phyloP scores from a whole-genome alignment of 1,140 invertebrate genomes.

The Araneus ventricosus region DNA sequence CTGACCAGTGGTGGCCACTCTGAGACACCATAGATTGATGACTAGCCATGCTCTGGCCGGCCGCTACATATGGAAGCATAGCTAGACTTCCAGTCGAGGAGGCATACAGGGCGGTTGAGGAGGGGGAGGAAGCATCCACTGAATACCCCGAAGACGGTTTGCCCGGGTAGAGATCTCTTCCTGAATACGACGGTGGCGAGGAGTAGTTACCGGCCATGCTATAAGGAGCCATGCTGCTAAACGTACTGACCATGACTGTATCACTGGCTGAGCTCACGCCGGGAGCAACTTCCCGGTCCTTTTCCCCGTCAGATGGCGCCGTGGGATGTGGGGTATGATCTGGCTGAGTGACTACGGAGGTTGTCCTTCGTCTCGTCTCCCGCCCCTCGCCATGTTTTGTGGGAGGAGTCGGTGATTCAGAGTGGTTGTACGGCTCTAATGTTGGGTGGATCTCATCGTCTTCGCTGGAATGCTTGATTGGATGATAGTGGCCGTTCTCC shows the following conservation, averaged over 20 bases:
- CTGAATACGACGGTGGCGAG: constrained; percentile 66
- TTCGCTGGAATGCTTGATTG: constrained; percentile 18
- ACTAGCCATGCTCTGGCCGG: constrained; percentile 51
- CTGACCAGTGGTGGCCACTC: constrained; percentile 47
- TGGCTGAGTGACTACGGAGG: constrained; percentile 35
- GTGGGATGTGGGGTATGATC: constrained; percentile 30
- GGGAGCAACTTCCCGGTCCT: not conserved
- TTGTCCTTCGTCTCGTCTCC: not conserved
- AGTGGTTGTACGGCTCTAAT: constrained; percentile 28
- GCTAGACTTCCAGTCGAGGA: constrained; percentile 45
- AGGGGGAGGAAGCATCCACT: constrained; percentile 17
- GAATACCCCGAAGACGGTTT: constrained; percentile 60
- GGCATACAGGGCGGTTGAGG: constrained; percentile 60
- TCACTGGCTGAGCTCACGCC: constrained; percentile 57
- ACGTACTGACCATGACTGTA: constrained; percentile 75
- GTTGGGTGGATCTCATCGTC: constrained; percentile 8
- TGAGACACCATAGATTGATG: constrained; percentile 70
- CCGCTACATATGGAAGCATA: constrained; percentile 69
- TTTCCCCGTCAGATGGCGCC: constrained; percentile 64
- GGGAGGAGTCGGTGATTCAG: constrained; percentile 27
- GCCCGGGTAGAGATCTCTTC: constrained; percentile 69
- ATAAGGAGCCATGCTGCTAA: constrained; percentile 75
- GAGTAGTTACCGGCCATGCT: constrained; percentile 74
- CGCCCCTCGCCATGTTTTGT: constrained; percentile 21
- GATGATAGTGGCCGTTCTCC: constrained; percentile 32